Conservation (phyloP, 35 echinoderm and acorn worm species). For the Lytechinus variegatus region DNA sequence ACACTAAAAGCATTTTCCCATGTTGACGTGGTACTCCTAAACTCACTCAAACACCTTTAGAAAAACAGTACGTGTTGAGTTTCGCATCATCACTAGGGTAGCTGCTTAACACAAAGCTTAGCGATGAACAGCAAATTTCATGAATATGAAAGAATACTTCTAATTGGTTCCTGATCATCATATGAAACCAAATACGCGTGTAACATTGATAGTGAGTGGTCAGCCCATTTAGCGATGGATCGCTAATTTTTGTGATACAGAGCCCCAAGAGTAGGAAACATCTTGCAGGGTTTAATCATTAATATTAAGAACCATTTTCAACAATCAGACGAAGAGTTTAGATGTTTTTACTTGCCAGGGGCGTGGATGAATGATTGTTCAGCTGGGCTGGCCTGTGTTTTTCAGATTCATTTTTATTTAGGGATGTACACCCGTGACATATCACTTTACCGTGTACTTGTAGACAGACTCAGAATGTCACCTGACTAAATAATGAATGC, state of each 20-base stretch:
- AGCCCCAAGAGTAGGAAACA: too few species aligned
- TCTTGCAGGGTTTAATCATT: neutral
- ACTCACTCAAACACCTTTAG: neutral
- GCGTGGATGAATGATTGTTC: neutral
- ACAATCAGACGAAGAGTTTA: neutral
- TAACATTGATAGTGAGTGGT: too few species aligned
- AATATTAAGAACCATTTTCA: constrained; percentile 2
- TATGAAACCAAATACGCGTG: too few species aligned
- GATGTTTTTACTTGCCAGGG: neutral
- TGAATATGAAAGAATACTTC: too few species aligned
- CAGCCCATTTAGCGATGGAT: too few species aligned
- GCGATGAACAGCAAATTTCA: too few species aligned
- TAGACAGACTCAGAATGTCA: neutral
- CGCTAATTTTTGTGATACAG: too few species aligned
- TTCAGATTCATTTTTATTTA: neutral
- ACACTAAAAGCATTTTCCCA: neutral
- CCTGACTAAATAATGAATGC: neutral
- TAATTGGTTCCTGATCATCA: too few species aligned
- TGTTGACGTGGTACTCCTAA: neutral
- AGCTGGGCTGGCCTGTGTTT: neutral
- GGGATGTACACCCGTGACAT: neutral
- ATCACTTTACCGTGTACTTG: neutral
- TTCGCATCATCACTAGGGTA: too few species aligned
- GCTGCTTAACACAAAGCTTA: too few species aligned
- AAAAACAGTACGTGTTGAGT: too few species aligned